phyloP scores from a whole-genome alignment of 2,888 invertebrate genomes.

The Ophioninae sp. region DNA sequence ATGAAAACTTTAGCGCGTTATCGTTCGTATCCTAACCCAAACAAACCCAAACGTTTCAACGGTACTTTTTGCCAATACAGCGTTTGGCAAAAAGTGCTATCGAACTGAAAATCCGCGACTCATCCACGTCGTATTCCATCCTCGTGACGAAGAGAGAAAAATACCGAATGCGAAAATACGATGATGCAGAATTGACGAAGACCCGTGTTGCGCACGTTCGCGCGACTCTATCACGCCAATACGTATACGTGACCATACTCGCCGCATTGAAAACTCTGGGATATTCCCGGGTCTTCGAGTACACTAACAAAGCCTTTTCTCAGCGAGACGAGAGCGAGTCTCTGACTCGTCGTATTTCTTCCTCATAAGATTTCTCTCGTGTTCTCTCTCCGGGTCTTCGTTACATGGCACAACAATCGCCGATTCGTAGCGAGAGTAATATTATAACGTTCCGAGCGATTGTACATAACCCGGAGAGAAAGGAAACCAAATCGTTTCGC shows the following conservation, averaged over 20 bases:
- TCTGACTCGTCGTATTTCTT: slow-evolving; percentile 16
- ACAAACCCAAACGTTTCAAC: too few species aligned
- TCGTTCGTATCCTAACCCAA: too few species aligned
- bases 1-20: too few species aligned
- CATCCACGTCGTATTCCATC: background rate
- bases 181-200: slow-evolving; percentile 12
- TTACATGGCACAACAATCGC: slow-evolving; percentile 33
- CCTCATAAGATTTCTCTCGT: slow-evolving; percentile 43
- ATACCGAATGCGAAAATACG: background rate
- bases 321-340: slow-evolving; percentile 24
- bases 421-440: slow-evolving; percentile 44
- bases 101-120: too few species aligned
- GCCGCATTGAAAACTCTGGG: background rate
- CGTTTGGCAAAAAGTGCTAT: too few species aligned
- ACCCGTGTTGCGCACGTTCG: slow-evolving; percentile 18
- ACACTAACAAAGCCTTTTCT: slow-evolving; percentile 15
- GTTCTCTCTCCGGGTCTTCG: slow-evolving; percentile 13
- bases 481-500: slow-evolving; percentile 41
- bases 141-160: background rate
- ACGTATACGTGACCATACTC: background rate
- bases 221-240: slow-evolving; percentile 49
- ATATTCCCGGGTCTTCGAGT: slow-evolving; percentile 8
- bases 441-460: slow-evolving; percentile 21
- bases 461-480: slow-evolving; percentile 32
- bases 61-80: too few species aligned